Percentiles rank a stretch among this genome's conserved stretches.
phyloP scores from a whole-genome alignment of 2,888 invertebrate species.

The Rhorus exstirpatorius region DNA sequence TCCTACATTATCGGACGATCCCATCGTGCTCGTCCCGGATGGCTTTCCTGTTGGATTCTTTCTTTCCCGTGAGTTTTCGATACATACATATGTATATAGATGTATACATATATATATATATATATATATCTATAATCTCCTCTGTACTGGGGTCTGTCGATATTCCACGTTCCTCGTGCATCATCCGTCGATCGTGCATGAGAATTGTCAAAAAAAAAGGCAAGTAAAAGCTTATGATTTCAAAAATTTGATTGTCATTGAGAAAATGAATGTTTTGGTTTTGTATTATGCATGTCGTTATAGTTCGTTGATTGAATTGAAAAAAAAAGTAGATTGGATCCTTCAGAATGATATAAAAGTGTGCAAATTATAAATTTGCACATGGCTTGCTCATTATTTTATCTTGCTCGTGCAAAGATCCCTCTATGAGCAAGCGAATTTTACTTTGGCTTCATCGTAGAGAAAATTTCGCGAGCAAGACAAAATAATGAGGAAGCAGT shows the following conservation, averaged over 20 bases:
- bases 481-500: too few relatives aligned
- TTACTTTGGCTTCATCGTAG: too few relatives aligned
- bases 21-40: slow-evolving; percentile 81
- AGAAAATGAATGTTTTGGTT: too few relatives aligned
- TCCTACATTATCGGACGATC: slow-evolving; percentile 79
- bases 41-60: slow-evolving; percentile 83
- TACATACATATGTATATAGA: neutral
- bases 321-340: neutral
- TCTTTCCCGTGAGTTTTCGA: slow-evolving; percentile 82
- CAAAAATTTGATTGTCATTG: too few relatives aligned
- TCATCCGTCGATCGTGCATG: slow-evolving; percentile 17
- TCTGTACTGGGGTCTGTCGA: slow-evolving; percentile 22
- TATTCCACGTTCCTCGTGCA: slow-evolving; percentile 29
- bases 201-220: neutral
- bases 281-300: too few relatives aligned
- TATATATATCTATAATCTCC: neutral
- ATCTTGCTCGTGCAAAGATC: too few relatives aligned
- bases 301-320: too few relatives aligned
- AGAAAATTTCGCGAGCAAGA: too few relatives aligned
- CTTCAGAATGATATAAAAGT: too few relatives aligned
- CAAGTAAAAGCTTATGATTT: neutral
- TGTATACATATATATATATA: slow-evolving; percentile 7
- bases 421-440: too few relatives aligned
- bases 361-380: too few relatives aligned
- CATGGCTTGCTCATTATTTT: too few relatives aligned